Base-by-base conservation (phyloP, 2,113 vertebrate species). In the Anser brachyrhynchus region DNA sequence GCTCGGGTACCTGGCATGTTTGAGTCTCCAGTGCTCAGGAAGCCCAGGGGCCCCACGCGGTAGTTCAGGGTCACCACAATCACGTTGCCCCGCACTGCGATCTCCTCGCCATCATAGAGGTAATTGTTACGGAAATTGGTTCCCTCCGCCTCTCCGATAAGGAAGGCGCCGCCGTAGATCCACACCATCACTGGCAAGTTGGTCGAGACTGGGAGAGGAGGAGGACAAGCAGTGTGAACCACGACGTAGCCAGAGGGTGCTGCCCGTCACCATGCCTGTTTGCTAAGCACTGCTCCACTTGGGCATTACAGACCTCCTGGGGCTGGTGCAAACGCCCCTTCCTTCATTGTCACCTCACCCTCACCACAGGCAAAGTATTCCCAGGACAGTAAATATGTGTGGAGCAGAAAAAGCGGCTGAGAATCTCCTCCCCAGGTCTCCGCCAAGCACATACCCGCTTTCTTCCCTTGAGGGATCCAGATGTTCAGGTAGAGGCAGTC, bases 401-500 rank as follows among this genome's bases (percentile, higher is more conserved):
- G 28, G 19, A 57, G 11, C 41, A 29, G 11, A 28, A 37, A 61
- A 51, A 64, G 21, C 33, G 31, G 5, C 1, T 7, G 20, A 12
- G 21, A 19, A 78, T 23, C 20, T 26, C 66, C 44, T 77, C 23
- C 18, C 13, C 62, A 25, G 18, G 26, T 58, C 54, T 51, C 44
- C 82, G 31, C 44, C 59, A 41, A 59, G 39, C n/a, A 85, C 97
- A 0, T 82, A 98, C 98, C 72, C 75, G 97, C 55, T 92, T 26
- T 94, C 39, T 11, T 85, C 33, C 91, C 96, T 44, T 99, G 99
- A 88, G 99, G 99, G 70, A 99, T 89, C 99, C 99, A 99, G 94
- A 99, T 98, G 96, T 99, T 99, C 31, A 99, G 98, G 87, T 99
- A 99, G 10, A 99, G 99, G 93, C 99, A 99, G 93, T 99, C 99